Evolutionary conservation across 1,140 invertebrate genomes (phyloP), one percentile per base, ranked within the genome.

Genomic region (Pogonomyrmex californicus): DNA sequence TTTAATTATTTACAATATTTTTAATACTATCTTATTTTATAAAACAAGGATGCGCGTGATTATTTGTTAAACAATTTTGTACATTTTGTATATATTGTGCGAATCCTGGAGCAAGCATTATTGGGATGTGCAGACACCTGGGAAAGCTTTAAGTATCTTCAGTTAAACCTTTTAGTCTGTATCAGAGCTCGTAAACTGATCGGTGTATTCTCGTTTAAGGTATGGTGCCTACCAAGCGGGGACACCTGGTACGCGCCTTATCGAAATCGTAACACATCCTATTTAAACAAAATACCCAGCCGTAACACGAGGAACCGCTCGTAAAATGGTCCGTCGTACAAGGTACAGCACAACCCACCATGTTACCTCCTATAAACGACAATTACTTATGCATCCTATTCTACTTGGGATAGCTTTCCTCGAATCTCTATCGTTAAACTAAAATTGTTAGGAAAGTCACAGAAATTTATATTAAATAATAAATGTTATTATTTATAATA

Each of bases 281-380:
- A 89, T 90, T 90, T 90, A 87, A 90, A 90, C 89, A 90, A 90
- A 90, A 90, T 90, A 87, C 33, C 83, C 23, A 66, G 41, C 62
- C 10, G 62, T 87, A 68, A 79, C 70, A 86, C 79, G 86, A 51
- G 68, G 36, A 75, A 75, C 54, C 47, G 56, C 66, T 90, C 89
- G 79, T 90, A 90, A 90, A 90, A 78, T 90, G 23, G 73, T 54
- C 54, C 58, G 54, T 87, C 73, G 73, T 85, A 87, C 89, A 75
- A 81, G 62, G 14, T 87, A 83, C 66, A 73, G 73, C 68, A 58
- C 58, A 79, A 85, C 86, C 86, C n/a, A 4, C 49, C 54, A 47
- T 47, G 62, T 86, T 70, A 63, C 41, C 85, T 75, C 68, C 70
- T 82, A 87, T 85, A 90, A 90, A 90, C 56, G 86, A 30, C 89